A percentile compares a stretch with the other conserved stretches of the same genome.
These are phyloP conservation scores for Clupea harengus DNA, from an alignment of 2,113 vertebrate species.

Conservation along the genomic window DNA sequence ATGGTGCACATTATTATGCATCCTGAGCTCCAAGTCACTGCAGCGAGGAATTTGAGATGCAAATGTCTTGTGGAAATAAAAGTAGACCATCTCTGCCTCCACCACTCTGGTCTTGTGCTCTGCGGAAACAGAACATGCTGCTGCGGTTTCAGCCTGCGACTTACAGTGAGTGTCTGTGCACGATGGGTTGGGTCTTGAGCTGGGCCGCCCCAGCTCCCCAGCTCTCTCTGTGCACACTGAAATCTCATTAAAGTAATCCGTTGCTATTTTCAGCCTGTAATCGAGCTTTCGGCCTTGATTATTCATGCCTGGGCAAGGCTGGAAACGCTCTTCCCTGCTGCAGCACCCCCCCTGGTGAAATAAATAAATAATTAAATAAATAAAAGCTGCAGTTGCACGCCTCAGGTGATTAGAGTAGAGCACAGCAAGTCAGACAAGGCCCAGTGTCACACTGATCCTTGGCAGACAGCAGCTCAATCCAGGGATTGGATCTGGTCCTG, in stretches of 20 bases:
- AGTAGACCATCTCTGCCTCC: not conserved
- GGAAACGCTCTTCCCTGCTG: conserved; percentile 39
- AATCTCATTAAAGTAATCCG: conserved; percentile 88
- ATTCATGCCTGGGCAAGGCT: conserved; percentile 67
- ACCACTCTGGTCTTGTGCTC: not conserved
- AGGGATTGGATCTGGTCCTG: not conserved
- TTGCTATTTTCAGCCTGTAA: conserved; percentile 83
- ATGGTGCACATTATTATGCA: conserved; percentile 23
- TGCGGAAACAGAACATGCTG: not conserved
- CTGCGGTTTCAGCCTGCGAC: not conserved
- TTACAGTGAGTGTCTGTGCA: not conserved
- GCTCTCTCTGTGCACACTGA: conserved; percentile 57
- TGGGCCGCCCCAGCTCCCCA: conserved; percentile 67
- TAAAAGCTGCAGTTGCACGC: not conserved
- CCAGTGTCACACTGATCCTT: not conserved
- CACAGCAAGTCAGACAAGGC: not conserved
- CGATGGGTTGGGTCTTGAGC: conserved; percentile 51
- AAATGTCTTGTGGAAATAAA: conserved; percentile 34
- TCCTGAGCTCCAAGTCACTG: conserved; percentile 3
- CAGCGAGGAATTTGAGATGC: conserved; percentile 24
- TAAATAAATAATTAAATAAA: not conserved
- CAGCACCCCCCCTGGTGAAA: not conserved
- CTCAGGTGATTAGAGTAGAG: conserved; percentile 9
- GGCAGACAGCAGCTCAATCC: not conserved
- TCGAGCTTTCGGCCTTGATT: conserved; percentile 80